Base-by-base conservation (phyloP, 2,797 vertebrate species). In the Catostomus latipinnis region DNA sequence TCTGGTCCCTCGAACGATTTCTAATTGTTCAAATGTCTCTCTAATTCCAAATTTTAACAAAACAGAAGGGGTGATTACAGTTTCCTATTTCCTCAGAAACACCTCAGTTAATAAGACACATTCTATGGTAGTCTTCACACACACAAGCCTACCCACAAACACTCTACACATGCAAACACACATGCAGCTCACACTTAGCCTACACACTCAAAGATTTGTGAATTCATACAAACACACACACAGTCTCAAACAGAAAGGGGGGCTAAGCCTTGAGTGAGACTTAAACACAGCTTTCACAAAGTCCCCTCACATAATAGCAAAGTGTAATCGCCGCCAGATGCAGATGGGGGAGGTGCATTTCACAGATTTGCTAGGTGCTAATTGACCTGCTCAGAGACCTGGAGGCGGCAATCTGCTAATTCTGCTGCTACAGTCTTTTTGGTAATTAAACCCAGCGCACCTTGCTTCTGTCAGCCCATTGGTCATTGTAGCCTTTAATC, bases 221-320 rank as follows among this genome's bases (percentile, higher is more conserved):
- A 14, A 45, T 63, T 63, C 0, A 1, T 74, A 66, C 43, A 65
- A 76, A 67, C 34, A 34, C 34, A 34, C 60, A 65, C 73, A 54
- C 61, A 65, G 5, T 10, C 22, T 56, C 53, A 76, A 11, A 68
- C 53, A 22, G 14, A 57, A 65, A 52, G 52, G 58, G 48, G 56
- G 56, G 56, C 34, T 45, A 5, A 3, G 10, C 58, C 66, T 71
- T 67, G 60, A 54, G 62, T 72, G 70, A 66, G 50, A 52, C 53
- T 56, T 66, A 78, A 22, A 61, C 60, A 53, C 1, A 46, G 67
- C 77, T 76, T 56, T 56, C 54, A 18, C 63, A 83, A 85, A 69
- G 84, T 85, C 49, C 84, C 82, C 87, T 85, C 67, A 65, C 61
- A 89, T 85, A 88, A 93, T 89, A 89, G 89, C 90, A 63, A 78